phyloP scores from a whole-genome alignment of 2,113 vertebrate genomes.

The Catharus fuscescens region DNA sequence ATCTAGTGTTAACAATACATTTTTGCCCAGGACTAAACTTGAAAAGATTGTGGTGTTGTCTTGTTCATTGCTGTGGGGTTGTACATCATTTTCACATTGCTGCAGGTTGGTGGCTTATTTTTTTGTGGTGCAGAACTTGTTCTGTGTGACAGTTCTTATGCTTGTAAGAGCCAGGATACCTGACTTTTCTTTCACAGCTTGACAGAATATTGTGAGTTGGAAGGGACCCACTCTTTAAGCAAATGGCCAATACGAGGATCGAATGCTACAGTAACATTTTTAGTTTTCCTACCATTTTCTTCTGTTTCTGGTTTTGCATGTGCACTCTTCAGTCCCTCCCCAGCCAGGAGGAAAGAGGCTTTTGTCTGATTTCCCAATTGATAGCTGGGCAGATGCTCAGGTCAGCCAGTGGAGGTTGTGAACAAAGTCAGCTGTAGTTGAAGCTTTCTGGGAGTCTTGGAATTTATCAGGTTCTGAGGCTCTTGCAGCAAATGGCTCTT shows the following conservation, averaged over 20 bases:
- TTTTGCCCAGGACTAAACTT: neutral
- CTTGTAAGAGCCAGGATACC: neutral
- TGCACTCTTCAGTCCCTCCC: neutral
- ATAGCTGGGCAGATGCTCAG: neutral
- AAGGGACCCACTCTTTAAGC: neutral
- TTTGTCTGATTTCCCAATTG: neutral
- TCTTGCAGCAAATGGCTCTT: neutral
- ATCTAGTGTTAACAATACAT: neutral
- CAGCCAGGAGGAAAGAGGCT: neutral
- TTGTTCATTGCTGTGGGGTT: neutral
- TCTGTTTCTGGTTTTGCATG: neutral
- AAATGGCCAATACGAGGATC: accelerated
- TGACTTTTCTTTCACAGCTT: neutral
- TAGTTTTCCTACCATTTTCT: neutral
- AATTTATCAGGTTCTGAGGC: neutral
- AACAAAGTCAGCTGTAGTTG: neutral
- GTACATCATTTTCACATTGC: neutral
- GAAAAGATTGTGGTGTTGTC: neutral
- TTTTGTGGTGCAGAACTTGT: neutral
- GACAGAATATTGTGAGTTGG: neutral
- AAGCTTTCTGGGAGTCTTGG: neutral
- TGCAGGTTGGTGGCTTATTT: neutral
- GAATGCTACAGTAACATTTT: neutral
- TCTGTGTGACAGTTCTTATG: neutral
- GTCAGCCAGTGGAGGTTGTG: neutral